These are phyloP conservation scores for Pempheris klunzingeri DNA, from an alignment of 2,797 vertebrate species.

Conservation along the genomic window DNA sequence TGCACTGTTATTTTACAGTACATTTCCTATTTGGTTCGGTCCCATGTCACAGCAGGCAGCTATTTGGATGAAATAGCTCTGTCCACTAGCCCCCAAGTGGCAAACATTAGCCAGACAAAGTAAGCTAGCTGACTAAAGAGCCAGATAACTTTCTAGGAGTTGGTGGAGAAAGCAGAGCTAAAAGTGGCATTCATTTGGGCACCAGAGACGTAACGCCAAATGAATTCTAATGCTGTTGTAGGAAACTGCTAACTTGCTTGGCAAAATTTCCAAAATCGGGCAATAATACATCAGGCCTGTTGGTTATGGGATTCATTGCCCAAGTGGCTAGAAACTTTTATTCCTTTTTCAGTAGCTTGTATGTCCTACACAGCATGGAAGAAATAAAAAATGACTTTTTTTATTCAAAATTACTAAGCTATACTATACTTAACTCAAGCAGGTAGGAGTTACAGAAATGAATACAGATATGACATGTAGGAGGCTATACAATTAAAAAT, in stretches of 20 bases:
- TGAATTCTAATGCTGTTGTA: not conserved
- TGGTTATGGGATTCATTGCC: not conserved
- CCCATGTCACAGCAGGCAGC: not conserved
- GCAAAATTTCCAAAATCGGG: not conserved
- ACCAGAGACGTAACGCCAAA: not conserved
- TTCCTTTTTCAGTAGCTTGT: not conserved
- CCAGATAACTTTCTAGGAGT: not conserved
- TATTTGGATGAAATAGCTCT: too few relatives aligned
- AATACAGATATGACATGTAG: too few relatives aligned
- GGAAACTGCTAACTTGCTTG: not conserved
- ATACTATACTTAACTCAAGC: too few relatives aligned
- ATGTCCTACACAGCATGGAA: too few relatives aligned
- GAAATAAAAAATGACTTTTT: too few relatives aligned
- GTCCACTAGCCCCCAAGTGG: too few relatives aligned
- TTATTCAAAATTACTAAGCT: not conserved
- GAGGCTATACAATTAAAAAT: too few relatives aligned
- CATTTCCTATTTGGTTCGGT: not conserved
- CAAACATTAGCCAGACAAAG: not conserved
- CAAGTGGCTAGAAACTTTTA: not conserved
- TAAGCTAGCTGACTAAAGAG: not conserved
- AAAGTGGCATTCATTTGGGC: too few relatives aligned
- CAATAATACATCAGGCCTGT: not conserved
- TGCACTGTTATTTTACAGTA: conserved; percentile 1
- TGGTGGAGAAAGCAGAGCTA: not conserved
- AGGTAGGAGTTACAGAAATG: not conserved